Conservation (phyloP, 2,113 vertebrate species). For the Sclerurus mexicanus region DNA sequence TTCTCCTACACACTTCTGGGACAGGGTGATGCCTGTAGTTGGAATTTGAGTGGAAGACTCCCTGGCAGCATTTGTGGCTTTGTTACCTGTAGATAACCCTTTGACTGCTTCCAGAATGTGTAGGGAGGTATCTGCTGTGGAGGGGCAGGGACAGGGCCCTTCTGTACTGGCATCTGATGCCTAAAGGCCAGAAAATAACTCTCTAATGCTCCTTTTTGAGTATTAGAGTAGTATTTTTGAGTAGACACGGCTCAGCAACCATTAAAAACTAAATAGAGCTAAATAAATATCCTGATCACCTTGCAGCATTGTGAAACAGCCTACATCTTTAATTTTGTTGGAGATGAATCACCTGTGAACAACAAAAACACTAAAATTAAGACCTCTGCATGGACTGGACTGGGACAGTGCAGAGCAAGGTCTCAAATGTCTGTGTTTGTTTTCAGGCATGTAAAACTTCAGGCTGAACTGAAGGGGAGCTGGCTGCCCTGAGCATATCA, state of each 20-base stretch:
- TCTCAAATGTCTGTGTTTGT: background rate
- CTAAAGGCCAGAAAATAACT: too few species aligned
- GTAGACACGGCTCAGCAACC: background rate
- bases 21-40: background rate
- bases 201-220: too few species aligned
- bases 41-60: background rate
- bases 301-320: background rate
- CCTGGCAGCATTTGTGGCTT: background rate
- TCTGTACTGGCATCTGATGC: background rate
- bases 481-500: background rate
- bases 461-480: background rate
- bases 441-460: background rate
- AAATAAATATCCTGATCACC: background rate
- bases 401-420: background rate
- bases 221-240: background rate
- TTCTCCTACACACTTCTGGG: background rate
- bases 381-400: background rate
- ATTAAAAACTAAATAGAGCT: background rate
- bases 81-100: background rate
- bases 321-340: background rate
- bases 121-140: background rate
- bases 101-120: background rate
- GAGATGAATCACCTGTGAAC: background rate
- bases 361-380: background rate
- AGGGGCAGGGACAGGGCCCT: background rate